Conservation (phyloP, 2,888 invertebrate species). For the Dolichopus griseipennis region DNA sequence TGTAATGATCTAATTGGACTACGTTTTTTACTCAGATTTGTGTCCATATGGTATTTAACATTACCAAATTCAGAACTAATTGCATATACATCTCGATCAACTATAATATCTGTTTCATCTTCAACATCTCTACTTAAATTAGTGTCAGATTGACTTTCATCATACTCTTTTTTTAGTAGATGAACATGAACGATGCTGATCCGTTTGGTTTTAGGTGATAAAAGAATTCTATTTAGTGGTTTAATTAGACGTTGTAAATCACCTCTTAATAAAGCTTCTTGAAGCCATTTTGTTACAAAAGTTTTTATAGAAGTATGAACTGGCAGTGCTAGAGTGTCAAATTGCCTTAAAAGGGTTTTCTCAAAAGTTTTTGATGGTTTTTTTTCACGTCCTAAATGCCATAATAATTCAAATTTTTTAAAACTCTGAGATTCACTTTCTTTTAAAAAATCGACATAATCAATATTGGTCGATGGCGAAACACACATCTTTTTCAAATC, state of each 20-base stretch:
- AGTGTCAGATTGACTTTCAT: conserved; percentile 35
- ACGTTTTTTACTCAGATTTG: conserved; percentile 35
- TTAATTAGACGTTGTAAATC: conserved; percentile 71
- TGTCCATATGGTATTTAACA: conserved; percentile 47
- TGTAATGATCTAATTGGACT: conserved; percentile 41
- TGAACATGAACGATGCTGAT: conserved; percentile 68
- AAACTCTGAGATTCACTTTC: conserved; percentile 41
- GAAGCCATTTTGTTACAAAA: conserved; percentile 66
- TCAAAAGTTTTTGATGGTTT: conserved; percentile 45
- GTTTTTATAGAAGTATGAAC: conserved; percentile 41
- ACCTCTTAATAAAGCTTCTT: conserved; percentile 61
- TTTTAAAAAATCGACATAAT: conserved; percentile 30
- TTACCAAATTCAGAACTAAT: conserved; percentile 76
- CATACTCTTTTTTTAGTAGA: conserved; percentile 46
- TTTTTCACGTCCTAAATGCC: conserved; percentile 67
- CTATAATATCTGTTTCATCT: conserved; percentile 24
- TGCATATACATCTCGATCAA: conserved; percentile 59
- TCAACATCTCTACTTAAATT: conserved; percentile 29
- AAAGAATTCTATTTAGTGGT: conserved; percentile 63
- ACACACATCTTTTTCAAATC: conserved; percentile 40
- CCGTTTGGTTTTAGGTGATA: conserved; percentile 71
- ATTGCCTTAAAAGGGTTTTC: conserved; percentile 62
- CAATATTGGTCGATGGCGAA: conserved; percentile 28
- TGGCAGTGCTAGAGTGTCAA: conserved; percentile 38
- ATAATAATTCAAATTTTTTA: conserved; percentile 48